Percentiles rank a stretch among this genome's conserved stretches.
These are phyloP conservation scores for Melanotaenia trifasciata DNA, from an alignment of 2,797 vertebrate genomes.

Conservation along the genomic window DNA sequence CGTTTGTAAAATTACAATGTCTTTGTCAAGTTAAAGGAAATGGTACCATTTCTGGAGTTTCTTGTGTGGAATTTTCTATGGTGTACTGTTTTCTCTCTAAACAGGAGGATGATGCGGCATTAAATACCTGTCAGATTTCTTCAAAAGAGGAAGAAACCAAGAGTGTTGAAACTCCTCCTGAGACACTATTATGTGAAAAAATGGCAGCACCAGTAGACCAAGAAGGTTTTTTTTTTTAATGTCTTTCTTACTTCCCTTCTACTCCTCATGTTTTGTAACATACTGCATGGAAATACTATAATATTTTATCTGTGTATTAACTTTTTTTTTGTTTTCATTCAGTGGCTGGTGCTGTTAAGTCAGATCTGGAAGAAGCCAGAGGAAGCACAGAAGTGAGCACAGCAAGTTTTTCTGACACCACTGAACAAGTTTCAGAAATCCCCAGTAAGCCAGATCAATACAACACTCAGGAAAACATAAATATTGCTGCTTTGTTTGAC, in stretches of 20 bases:
- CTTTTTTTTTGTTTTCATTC: conserved; percentile 1
- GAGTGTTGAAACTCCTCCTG: conserved; percentile 21
- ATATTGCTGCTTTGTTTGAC: not conserved
- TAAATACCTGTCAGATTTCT: conserved; percentile 9
- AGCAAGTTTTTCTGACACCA: not conserved
- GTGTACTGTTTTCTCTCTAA: not conserved
- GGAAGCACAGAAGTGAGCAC: conserved; percentile 14
- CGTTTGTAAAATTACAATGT: not conserved
- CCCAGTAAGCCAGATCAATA: conserved; percentile 47
- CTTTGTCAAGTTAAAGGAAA: not conserved
- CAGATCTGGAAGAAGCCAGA: conserved; percentile 25
- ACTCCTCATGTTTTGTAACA: not conserved
- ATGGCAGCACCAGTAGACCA: not conserved
- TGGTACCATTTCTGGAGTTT: not conserved
- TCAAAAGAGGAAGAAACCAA: conserved; percentile 34
- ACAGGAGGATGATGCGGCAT: conserved; percentile 38
- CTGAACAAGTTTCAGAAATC: conserved; percentile 22
- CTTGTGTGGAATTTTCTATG: not conserved
- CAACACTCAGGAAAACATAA: not conserved
- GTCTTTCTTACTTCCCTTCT: not conserved
- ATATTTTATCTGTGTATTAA: not conserved
- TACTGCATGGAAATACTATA: not conserved
- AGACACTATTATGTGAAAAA: conserved; percentile 18
- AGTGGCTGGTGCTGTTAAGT: conserved; percentile 29
- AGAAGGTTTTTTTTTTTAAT: conserved; percentile 27